These are phyloP conservation scores for Oeneis ivallda DNA, from an alignment of 2,888 invertebrate species.

Conservation along the genomic window DNA sequence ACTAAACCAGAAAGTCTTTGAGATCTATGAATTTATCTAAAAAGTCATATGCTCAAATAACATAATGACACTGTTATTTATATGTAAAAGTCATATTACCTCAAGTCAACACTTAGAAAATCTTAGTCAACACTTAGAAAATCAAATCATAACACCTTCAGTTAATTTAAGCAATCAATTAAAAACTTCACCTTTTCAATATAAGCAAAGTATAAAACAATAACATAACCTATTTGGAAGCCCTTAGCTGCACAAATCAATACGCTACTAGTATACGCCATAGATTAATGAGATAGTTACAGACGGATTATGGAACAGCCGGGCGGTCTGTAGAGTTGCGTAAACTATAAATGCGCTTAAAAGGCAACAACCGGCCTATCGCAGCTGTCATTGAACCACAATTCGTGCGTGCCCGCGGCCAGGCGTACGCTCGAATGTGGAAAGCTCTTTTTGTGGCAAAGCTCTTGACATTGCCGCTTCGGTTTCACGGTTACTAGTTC, in stretches of 20 bases:
- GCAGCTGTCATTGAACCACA: conserved; percentile 68
- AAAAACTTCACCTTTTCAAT: not conserved
- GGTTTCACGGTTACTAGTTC: conserved; percentile 55
- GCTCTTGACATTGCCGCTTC: conserved; percentile 74
- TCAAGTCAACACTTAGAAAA: no score
- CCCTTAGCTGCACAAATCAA: conserved; percentile 1
- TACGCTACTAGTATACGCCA: not conserved
- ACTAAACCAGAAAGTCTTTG: no score
- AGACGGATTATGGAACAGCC: conserved; percentile 22
- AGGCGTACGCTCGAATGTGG: conserved; percentile 64
- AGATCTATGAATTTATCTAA: no score
- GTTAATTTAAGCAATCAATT: not conserved
- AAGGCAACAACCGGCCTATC: conserved; percentile 46
- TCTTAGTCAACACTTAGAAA: no score
- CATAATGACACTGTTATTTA: no score
- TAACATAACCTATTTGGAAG: not conserved
- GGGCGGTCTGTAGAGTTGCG: conserved; percentile 55
- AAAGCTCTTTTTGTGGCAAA: conserved; percentile 64
- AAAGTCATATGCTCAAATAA: no score
- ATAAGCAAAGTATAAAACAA: not conserved
- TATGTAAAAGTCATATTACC: no score
- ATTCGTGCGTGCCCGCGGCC: conserved; percentile 56
- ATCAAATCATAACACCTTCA: no score
- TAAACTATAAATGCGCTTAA: conserved; percentile 71
- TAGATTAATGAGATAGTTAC: conserved; percentile 12